These are phyloP conservation scores for Synanthedon vespiformis DNA, from an alignment of 2,888 invertebrate genomes.

Conservation along the genomic window DNA sequence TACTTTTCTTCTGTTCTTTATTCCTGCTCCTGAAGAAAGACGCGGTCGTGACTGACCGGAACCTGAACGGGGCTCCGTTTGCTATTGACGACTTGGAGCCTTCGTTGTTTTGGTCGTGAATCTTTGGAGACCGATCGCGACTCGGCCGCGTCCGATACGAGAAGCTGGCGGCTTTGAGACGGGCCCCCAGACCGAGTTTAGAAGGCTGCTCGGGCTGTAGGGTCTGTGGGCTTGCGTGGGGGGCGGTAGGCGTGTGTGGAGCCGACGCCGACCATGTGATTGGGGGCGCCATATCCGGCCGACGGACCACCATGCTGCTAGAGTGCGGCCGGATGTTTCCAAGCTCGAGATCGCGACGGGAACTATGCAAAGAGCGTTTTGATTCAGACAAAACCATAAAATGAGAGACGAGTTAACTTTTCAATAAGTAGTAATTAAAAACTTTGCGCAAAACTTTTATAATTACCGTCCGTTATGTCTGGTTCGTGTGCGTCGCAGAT, in stretches of 20 bases:
- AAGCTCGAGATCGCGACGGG: constrained; percentile 25
- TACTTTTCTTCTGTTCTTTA: constrained; percentile 32
- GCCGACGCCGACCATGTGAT: constrained; percentile 35
- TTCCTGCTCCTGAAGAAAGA: constrained; percentile 42
- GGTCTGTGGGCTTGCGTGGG: constrained; percentile 19
- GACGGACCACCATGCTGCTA: constrained; percentile 46
- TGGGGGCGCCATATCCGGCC: constrained; percentile 28
- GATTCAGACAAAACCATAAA: too few species aligned
- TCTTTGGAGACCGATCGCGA: constrained; percentile 39
- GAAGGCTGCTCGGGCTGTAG: constrained; percentile 11
- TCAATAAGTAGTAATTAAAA: too few species aligned
- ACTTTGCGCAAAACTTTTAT: too few species aligned
- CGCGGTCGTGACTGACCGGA: constrained; percentile 46
- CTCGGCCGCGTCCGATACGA: constrained; percentile 39
- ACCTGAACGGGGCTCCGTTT: constrained; percentile 38
- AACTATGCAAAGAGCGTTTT: not conserved
- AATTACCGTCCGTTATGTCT: constrained; percentile 8
- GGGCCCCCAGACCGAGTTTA: constrained; percentile 34
- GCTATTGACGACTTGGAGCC: constrained; percentile 25
- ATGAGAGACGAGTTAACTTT: too few species aligned
- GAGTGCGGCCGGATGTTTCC: constrained; percentile 37
- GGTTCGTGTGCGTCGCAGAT: constrained; percentile 27
- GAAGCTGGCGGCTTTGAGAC: constrained; percentile 50
- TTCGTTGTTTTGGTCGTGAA: constrained; percentile 26
- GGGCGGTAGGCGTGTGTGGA: constrained; percentile 56